Base-by-base conservation (phyloP, 1,140 invertebrate genomes). In the Ephestia elutella region DNA sequence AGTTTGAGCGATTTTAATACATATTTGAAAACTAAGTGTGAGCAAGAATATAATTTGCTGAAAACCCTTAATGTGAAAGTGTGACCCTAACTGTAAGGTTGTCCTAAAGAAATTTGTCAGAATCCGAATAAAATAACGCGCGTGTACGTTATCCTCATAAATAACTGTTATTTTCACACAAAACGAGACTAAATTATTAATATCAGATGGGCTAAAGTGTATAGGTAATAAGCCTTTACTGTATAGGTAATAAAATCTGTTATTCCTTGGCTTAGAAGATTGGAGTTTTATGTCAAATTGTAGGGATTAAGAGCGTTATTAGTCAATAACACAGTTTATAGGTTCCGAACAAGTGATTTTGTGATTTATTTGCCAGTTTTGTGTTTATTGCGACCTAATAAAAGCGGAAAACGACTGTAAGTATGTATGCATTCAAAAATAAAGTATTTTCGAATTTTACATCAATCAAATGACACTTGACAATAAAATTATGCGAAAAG, bases 111-210 rank as follows among this genome's bases (percentile, higher is more conserved):
- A 71, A 77, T 80, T 78, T 71, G 76, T 77, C 78, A 74, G 59
- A 66, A 68, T 59, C 49, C 49, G 59, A 65, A 63, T 70, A 70
- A 65, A 66, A 76, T 76, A 62, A 60, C 57, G 49, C 62, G 62
- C 54, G 65, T 59, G 65, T 65, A 63, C 59, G 62, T 69, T 68
- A 73, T 65, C 65, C 32, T 63, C 70, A 71, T 80, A 77, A 80
- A 80, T 83, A 68, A 77, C 61, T 50, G 67, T 71, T 73, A 75
- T 79, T 75, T 81, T 71, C 66, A 68, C 66, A 68, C 63, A 59
- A 73, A 70, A 68, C 58, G 53, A 66, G 50, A 49, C 53, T 56
- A 55, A 63, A 56, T 56, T 61, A 63, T 57, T 62, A 59, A 20
- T 15, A 35, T 25, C n/a, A 25, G 50, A 56, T 53, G 17, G 0